phyloP scores from a whole-genome alignment of 1,140 invertebrate species.

The Drosophila bifasciata region DNA sequence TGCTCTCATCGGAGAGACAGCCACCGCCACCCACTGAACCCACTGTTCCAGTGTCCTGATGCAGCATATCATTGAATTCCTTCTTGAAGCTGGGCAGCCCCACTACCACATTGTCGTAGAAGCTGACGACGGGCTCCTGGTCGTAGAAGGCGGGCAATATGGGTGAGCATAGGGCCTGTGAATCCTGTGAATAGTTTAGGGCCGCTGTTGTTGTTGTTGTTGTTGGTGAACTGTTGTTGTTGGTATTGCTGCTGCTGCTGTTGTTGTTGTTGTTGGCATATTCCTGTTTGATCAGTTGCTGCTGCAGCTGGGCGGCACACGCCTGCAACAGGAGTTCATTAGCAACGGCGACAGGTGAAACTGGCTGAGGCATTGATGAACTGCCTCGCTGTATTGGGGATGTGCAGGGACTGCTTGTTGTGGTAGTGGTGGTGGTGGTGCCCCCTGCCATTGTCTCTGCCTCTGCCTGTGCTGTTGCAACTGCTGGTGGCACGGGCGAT shows the following conservation, averaged over 20 bases:
- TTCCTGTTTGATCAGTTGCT: constrained; percentile 79
- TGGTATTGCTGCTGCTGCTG: constrained; percentile 28
- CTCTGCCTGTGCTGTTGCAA: constrained; percentile 44
- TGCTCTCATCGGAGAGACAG: constrained; percentile 81
- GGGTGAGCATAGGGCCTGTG: constrained; percentile 53
- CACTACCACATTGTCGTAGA: constrained; percentile 71
- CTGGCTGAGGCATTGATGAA: constrained; percentile 62
- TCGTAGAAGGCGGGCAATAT: constrained; percentile 71
- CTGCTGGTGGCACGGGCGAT: constrained; percentile 74
- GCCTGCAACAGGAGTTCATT: constrained; percentile 74
- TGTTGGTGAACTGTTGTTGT: background rate
- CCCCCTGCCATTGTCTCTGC: constrained; percentile 36
- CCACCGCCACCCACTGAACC: constrained; percentile 17
- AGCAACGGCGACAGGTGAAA: constrained; percentile 67
- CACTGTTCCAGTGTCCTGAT: constrained; percentile 54
- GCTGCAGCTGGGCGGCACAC: constrained; percentile 68
- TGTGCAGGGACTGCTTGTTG: constrained; percentile 44
- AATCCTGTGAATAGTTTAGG: constrained; percentile 8
- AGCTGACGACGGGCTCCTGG: constrained; percentile 59
- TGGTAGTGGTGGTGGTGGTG: too few relatives aligned
- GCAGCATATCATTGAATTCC: constrained; percentile 79
- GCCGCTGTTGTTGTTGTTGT: background rate
- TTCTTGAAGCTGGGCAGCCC: constrained; percentile 74
- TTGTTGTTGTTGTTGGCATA: constrained; percentile 49
- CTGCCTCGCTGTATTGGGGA: constrained; percentile 40